Base-by-base conservation (phyloP, 2,888 invertebrate genomes). In the Meloe dianella region DNA sequence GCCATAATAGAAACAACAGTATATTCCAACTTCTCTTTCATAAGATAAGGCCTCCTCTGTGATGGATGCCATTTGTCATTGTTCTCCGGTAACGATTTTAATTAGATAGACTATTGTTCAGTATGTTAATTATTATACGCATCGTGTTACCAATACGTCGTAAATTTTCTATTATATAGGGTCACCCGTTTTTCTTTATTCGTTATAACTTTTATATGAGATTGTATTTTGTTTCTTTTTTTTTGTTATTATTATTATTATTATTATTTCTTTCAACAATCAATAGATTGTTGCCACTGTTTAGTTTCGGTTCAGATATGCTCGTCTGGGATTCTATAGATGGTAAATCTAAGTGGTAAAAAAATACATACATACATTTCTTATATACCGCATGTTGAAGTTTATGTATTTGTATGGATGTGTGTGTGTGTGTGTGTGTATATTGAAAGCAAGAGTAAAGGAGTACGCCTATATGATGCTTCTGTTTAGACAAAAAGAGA, bases 401-500 rank as follows among this genome's bases (percentile, higher is more conserved):
- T 20, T 47, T 47, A 41, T 41, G 2, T 41, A 41, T 41, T 41
- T 41, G 12, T 27, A 51, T 51, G 22, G 7, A 22, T 20, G 51
- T 22, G 7, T 17, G 51, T 51, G 10, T 22, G 2, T 20, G 7
- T 20, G 54, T 54, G 4, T 7, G n/a, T 29, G 70, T 72, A 70
- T 73, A 70, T 65, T 57, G 70, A 74, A 75, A 72, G 70, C 69
- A 73, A 71, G 74, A 76, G 76, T 70, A 72, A 77, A 74, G 70
- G 76, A 76, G 75, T 71, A 71, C 71, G 70, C 71, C 70, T 70
- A 76, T 74, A 71, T 75, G 47, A 47, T 64, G 73, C 72, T 73
- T 76, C 73, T 74, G 71, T 73, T 72, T 71, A 74, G 74, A 73
- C 72, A 74, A 78, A 80, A 77, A 78, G 80, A 81, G 81, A 83